phyloP scores from a whole-genome alignment of 2,888 invertebrate species.

The Eristalis tenax region DNA sequence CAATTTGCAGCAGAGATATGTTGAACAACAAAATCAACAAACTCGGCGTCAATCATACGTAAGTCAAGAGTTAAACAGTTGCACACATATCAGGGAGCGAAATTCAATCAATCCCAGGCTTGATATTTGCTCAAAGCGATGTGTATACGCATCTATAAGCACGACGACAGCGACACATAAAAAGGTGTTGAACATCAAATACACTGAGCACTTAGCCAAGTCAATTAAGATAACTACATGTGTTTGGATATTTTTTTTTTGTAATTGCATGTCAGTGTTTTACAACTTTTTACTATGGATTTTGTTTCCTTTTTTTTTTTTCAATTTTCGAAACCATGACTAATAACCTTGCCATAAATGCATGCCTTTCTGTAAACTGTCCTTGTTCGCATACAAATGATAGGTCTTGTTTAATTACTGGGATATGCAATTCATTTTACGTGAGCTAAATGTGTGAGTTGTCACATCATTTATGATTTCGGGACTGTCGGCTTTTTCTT shows the following conservation, averaged over 20 bases:
- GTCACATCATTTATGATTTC: too few relatives aligned
- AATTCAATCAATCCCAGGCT: constrained; percentile 65
- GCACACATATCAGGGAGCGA: constrained; percentile 51
- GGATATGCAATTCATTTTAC: background rate
- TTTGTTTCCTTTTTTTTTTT: background rate
- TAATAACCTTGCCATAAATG: background rate
- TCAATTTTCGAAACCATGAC: background rate
- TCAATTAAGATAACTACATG: constrained; percentile 42
- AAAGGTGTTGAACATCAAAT: constrained; percentile 53
- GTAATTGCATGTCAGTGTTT: constrained; percentile 6
- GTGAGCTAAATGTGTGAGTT: background rate
- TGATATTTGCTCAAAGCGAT: constrained; percentile 56
- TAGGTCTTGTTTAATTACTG: background rate
- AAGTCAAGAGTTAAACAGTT: constrained; percentile 60
- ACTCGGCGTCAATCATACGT: constrained; percentile 58
- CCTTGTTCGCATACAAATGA: background rate
- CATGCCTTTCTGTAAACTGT: background rate
- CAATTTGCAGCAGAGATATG: constrained; percentile 59
- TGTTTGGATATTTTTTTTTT: constrained; percentile 37
- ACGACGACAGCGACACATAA: constrained; percentile 16
- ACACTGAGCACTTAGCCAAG: constrained; percentile 44
- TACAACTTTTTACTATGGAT: background rate
- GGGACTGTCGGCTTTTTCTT: too few relatives aligned
- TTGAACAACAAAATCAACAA: constrained; percentile 68
- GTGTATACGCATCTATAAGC: background rate